Percentiles rank a stretch among this genome's conserved stretches.
Evolutionary conservation across 1,140 invertebrate species (phyloP).

Genomic region (Dermatophagoides farinae): DNA sequence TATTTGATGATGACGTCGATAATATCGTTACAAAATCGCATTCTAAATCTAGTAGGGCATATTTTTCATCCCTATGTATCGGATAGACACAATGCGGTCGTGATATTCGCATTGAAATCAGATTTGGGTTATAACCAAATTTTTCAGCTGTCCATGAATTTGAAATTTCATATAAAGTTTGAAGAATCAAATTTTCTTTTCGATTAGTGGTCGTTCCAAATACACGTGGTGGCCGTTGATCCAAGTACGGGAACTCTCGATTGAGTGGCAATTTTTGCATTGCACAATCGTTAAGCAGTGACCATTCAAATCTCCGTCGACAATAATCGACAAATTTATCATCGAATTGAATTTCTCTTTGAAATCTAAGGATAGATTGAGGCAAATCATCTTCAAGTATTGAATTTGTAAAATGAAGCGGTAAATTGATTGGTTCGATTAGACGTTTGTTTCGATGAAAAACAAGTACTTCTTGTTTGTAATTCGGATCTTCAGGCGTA

Average conservation of each 20-base stretch:
- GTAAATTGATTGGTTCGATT: slow-evolving; percentile 12
- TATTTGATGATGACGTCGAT: neutral
- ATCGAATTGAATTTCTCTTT: neutral
- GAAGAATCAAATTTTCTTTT: slow-evolving; percentile 6
- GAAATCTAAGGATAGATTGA: neutral
- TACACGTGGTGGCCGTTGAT: neutral
- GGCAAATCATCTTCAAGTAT: slow-evolving; percentile 12
- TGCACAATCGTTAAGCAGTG: neutral
- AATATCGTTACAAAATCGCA: slow-evolving; percentile 11
- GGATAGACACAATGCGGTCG: slow-evolving; percentile 7
- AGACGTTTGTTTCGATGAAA: slow-evolving; percentile 5
- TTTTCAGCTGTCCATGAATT: neutral
- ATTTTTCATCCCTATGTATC: slow-evolving; percentile 2
- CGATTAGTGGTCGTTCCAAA: neutral
- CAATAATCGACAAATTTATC: slow-evolving; percentile 1
- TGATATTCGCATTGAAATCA: neutral
- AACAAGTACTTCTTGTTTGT: slow-evolving; percentile 4
- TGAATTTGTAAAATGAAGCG: slow-evolving; percentile 12
- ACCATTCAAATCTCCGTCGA: slow-evolving; percentile 8
- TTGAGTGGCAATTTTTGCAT: neutral
- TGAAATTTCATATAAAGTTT: slow-evolving; percentile 8
- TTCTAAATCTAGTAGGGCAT: slow-evolving; percentile 4
- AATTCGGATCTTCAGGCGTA: slow-evolving; percentile 7
- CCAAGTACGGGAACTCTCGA: slow-evolving; percentile 8
- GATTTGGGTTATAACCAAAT: neutral